phyloP scores from a whole-genome alignment of 2,797 vertebrate species.

The Acanthurus tractus region DNA sequence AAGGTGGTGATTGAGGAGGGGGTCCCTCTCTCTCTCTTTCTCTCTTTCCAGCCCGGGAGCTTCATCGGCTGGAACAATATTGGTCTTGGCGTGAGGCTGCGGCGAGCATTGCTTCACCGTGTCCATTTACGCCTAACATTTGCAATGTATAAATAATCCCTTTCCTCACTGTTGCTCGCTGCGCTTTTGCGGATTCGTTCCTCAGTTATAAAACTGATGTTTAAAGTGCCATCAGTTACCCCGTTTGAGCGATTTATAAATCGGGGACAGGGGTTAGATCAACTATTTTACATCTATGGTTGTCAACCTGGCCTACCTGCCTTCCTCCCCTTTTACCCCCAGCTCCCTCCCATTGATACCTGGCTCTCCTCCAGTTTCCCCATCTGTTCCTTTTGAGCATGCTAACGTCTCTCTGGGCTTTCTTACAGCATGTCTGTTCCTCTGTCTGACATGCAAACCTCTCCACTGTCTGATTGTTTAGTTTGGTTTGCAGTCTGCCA shows the following conservation, averaged over 20 bases:
- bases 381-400: slow-evolving; percentile 58
- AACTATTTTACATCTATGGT: slow-evolving; percentile 32
- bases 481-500: slow-evolving; percentile 57
- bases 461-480: slow-evolving; percentile 70
- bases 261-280: slow-evolving; percentile 36
- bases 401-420: slow-evolving; percentile 54
- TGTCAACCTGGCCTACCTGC: slow-evolving; percentile 38
- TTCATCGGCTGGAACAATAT: slow-evolving; percentile 79
- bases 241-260: slow-evolving; percentile 39
- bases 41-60: slow-evolving; percentile 74
- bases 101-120: slow-evolving; percentile 64
- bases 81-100: slow-evolving; percentile 72
- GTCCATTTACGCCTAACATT: slow-evolving; percentile 72
- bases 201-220: slow-evolving; percentile 53
- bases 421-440: slow-evolving; percentile 58
- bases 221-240: slow-evolving; percentile 45
- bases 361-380: slow-evolving; percentile 62
- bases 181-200: slow-evolving; percentile 54
- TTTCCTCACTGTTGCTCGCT: slow-evolving; percentile 47
- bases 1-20: slow-evolving; percentile 68
- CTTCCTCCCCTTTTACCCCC: neutral
- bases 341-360: slow-evolving; percentile 19
- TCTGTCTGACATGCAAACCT: slow-evolving; percentile 63
- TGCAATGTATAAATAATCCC: slow-evolving; percentile 74
- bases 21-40: slow-evolving; percentile 44